Evolutionary conservation across 2,113 vertebrate genomes (phyloP).

Genomic region (Pseudorectes ferrugineus): DNA sequence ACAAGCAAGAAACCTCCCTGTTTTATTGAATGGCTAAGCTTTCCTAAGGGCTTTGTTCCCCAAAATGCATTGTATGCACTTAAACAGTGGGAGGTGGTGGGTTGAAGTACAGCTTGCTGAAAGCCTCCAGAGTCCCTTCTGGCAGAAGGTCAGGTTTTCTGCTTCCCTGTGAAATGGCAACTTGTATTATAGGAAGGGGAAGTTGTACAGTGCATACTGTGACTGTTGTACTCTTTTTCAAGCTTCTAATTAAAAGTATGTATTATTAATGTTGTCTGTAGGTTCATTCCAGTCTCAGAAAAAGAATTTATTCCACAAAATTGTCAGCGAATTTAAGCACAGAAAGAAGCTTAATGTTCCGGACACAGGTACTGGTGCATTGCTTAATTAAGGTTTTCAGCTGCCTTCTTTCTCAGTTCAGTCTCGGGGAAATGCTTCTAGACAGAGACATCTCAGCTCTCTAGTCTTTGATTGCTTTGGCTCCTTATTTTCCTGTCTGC

Average conservation of each 20-base stretch:
- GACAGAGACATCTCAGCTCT: background rate
- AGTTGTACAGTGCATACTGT: background rate
- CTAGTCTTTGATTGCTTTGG: background rate
- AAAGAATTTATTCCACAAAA: slow-evolving; percentile 96
- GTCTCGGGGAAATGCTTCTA: background rate
- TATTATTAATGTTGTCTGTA: slow-evolving; percentile 79
- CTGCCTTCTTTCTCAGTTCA: slow-evolving; percentile 10
- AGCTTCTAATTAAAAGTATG: slow-evolving; percentile 61
- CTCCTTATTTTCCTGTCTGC: slow-evolving; percentile 14
- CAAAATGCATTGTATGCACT: background rate
- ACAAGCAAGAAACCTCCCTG: background rate
- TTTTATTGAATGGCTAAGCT: background rate
- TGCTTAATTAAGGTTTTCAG: slow-evolving; percentile 56
- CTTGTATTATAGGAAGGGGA: background rate
- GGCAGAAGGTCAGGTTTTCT: background rate
- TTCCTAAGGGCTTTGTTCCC: background rate
- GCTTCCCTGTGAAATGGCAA: background rate
- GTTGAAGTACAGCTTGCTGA: background rate
- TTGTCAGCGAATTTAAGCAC: slow-evolving; percentile 94
- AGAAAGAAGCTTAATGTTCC: slow-evolving; percentile 88
- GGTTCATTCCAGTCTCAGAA: slow-evolving; percentile 93
- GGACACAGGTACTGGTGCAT: slow-evolving; percentile 83
- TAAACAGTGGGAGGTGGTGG: background rate
- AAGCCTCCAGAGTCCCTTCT: background rate
- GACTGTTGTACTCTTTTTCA: background rate